Evolutionary conservation across 2,888 invertebrate species (phyloP).

Genomic region (Conomelus anceps): DNA sequence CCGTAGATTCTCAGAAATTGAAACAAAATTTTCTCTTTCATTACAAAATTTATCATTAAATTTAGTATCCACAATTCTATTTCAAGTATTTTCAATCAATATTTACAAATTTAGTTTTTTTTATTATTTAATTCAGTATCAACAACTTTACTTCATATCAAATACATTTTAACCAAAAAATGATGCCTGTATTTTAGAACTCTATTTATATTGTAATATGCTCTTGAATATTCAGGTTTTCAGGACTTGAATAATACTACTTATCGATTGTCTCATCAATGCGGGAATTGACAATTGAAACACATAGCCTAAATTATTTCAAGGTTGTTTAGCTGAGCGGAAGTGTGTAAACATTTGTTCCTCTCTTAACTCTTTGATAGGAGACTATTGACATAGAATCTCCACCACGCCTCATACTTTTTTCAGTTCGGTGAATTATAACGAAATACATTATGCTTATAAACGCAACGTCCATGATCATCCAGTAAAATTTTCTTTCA

Average conservation of each 20-base stretch:
- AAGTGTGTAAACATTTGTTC: not conserved
- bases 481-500: not conserved
- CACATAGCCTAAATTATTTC: not conserved
- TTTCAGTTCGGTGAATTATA: not conserved
- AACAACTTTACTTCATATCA: too few relatives aligned
- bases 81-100: too few relatives aligned
- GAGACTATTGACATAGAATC: not conserved
- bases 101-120: too few relatives aligned
- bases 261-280: not conserved
- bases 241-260: not conserved
- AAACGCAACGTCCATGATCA: not conserved
- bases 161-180: too few relatives aligned
- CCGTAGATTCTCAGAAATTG: too few relatives aligned
- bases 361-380: not conserved
- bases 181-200: too few relatives aligned
- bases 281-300: not conserved
- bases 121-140: too few relatives aligned
- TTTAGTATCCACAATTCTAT: too few relatives aligned
- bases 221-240: too few relatives aligned
- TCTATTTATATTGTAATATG: not conserved
- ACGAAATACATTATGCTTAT: not conserved
- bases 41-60: too few relatives aligned
- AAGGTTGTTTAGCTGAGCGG: not conserved
- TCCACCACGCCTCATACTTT: not conserved
- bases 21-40: too few relatives aligned